Evolutionary conservation across 2,888 invertebrate species (phyloP), one percentile per base, ranked within the genome.

Genomic region (Acrobeloides nanus): DNA sequence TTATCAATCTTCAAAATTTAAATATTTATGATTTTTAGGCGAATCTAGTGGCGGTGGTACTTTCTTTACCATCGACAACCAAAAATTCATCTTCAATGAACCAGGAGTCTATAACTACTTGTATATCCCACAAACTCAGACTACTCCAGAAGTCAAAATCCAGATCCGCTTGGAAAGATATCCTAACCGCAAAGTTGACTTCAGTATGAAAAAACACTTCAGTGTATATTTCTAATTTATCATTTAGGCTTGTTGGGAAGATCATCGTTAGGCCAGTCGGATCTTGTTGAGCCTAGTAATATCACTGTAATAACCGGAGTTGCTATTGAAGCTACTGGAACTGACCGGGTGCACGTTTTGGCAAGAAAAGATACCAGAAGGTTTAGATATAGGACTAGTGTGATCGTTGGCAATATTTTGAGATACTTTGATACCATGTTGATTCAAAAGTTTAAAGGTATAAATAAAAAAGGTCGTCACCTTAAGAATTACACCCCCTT

Each of bases 31-130:
- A n/a, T n/a, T n/a, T n/a, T n/a, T n/a, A n/a, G 90, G 85, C 1
- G 83, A 85, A 20, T 84, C 88, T 25, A 89, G 87, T 69, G 93
- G 93, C 18, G 92, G 90, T 74, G 92, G 92, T 0, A 90, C 93
- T 73, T 81, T 93, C 55, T 82, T 87, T 20, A 92, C 92, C 0
- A 92, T 72, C 73, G 92, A 95, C 71, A 85, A 86, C 56, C 78
- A 53, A 24, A 83, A 84, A 49, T 93, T 90, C 73, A 89, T 89
- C 0, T 92, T 93, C 77, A 90, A 92, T 68, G 92, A 90, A 27
- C 85, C 87, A 76, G 70, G 70, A 23, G 67, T 70, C 23, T 70
- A 61, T 52, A 69, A 60, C 32, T 54, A 64, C 43, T 53, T 70
- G 8, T 64, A 72, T 53, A 61, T 69, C 25, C 68, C 69, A 4